Evolutionary conservation across 2,888 invertebrate species (phyloP).

Genomic region (Cataglyphis altisquamis): DNA sequence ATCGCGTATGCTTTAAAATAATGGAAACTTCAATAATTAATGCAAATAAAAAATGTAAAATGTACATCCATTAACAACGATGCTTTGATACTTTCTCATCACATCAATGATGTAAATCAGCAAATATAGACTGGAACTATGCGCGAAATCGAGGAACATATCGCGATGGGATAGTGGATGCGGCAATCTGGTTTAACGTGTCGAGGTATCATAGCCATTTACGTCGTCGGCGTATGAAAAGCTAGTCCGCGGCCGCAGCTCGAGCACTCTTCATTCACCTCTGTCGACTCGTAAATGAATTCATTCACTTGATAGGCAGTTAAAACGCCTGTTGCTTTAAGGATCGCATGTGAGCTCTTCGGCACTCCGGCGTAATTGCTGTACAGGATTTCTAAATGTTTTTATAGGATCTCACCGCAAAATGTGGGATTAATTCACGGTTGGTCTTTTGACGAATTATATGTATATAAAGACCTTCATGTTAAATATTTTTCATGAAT

Average conservation of each 20-base stretch:
- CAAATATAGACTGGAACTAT: constrained; percentile 39
- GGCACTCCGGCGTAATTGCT: background rate
- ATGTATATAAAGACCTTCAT: background rate
- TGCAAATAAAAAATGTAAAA: constrained; percentile 70
- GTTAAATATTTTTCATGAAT: background rate
- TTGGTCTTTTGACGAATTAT: background rate
- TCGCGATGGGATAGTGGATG: constrained; percentile 59
- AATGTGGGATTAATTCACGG: background rate
- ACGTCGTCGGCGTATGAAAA: constrained; percentile 70
- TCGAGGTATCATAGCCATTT: constrained; percentile 70
- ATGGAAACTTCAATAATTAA: constrained; percentile 67
- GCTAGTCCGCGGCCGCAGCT: constrained; percentile 69
- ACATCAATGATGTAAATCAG: constrained; percentile 61
- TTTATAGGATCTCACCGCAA: background rate
- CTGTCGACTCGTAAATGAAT: constrained; percentile 78
- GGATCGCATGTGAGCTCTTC: constrained; percentile 67
- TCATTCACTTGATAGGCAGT: constrained; percentile 75
- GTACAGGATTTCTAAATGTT: constrained; percentile 54
- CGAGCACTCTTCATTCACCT: constrained; percentile 76
- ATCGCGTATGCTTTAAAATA: constrained; percentile 60
- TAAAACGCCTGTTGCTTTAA: constrained; percentile 77
- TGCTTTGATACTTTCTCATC: constrained; percentile 55
- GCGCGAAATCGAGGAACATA: constrained; percentile 59
- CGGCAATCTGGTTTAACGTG: constrained; percentile 61
- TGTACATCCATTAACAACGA: constrained; percentile 66